Evolutionary conservation across 2,797 vertebrate species (phyloP).

Genomic region (Chelon auratus): DNA sequence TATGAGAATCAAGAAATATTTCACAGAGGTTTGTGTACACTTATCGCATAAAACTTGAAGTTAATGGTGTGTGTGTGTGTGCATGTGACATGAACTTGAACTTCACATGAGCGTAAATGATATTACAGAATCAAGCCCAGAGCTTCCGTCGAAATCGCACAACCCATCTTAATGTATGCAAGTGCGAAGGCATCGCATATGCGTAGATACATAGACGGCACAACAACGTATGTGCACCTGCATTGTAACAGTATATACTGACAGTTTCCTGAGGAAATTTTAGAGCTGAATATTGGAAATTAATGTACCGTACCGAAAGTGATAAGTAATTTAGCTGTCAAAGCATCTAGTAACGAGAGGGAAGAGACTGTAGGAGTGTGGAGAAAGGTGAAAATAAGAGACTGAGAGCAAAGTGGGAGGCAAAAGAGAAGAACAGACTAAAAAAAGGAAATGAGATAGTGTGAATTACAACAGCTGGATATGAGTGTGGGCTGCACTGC

Average conservation of each 20-base stretch:
- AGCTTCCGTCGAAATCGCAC: conserved; percentile 27
- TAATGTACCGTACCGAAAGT: conserved; percentile 40
- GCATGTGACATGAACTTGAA: conserved; percentile 19
- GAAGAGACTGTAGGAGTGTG: conserved; percentile 16
- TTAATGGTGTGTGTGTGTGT: background rate
- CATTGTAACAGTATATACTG: conserved; percentile 32
- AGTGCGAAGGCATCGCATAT: background rate
- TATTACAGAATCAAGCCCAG: conserved; percentile 27
- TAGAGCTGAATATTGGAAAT: conserved; percentile 44
- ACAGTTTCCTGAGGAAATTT: conserved; percentile 27
- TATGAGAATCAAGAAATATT: background rate
- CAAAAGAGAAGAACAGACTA: conserved; percentile 7
- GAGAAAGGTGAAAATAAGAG: conserved; percentile 10
- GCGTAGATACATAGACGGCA: conserved; percentile 6
- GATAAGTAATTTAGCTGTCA: conserved; percentile 51
- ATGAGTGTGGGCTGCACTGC: conserved; percentile 26
- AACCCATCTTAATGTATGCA: conserved; percentile 19
- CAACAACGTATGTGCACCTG: background rate
- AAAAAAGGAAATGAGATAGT: conserved; percentile 16
- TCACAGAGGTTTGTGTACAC: background rate
- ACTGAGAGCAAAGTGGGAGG: conserved; percentile 27
- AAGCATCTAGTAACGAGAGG: conserved; percentile 39
- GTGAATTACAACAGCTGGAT: conserved; percentile 23
- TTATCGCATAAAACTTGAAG: conserved; percentile 23
- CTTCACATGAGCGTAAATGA: conserved; percentile 30